phyloP scores from a whole-genome alignment of 2,113 vertebrate genomes.

The Anarhynchus alexandrinus region DNA sequence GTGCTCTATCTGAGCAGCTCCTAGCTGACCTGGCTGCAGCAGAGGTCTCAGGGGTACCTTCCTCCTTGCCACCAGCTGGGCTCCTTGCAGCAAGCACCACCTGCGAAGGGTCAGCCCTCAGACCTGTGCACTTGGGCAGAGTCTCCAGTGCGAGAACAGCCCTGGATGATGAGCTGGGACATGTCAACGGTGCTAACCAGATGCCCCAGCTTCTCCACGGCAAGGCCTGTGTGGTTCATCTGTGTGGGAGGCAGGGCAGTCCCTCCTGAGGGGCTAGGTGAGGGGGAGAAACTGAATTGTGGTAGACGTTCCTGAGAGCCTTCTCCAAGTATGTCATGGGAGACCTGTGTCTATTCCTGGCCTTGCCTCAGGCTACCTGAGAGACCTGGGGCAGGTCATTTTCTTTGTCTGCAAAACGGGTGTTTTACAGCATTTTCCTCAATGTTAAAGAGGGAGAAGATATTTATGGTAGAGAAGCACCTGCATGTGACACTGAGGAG shows the following conservation, averaged over 20 bases:
- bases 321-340: fast-evolving
- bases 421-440: background rate
- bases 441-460: background rate
- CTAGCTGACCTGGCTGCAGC: background rate
- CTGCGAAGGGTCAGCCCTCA: background rate
- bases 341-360: background rate
- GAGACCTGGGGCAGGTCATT: background rate
- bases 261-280: background rate
- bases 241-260: background rate
- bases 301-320: background rate
- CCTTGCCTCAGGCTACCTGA: background rate
- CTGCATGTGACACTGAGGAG: background rate
- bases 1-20: background rate
- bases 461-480: background rate
- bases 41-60: background rate
- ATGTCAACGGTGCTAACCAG: background rate
- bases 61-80: background rate
- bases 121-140: background rate
- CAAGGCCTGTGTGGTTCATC: background rate
- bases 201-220: background rate
- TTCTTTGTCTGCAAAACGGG: background rate
- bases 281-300: background rate
- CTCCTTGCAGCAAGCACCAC: background rate
- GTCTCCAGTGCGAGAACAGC: fast-evolving
- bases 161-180: background rate